A percentile compares a stretch with the other conserved stretches of the same genome.
These are phyloP conservation scores for Watsonalla binaria DNA, from an alignment of 2,888 invertebrate species.

Conservation along the genomic window DNA sequence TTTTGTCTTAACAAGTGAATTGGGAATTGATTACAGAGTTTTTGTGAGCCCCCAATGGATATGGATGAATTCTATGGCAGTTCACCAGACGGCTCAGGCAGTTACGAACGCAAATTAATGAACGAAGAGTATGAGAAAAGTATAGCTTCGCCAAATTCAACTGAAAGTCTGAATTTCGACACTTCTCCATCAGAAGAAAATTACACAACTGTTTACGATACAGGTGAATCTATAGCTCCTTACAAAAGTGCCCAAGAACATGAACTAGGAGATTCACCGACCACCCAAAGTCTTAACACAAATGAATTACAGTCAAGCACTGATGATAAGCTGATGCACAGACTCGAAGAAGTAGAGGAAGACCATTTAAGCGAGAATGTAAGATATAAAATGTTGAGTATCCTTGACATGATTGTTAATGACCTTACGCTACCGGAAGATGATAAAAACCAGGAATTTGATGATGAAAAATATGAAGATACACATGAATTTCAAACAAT, in stretches of 20 bases:
- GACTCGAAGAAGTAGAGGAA: background rate
- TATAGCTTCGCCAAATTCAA: background rate
- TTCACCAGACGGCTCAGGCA: background rate
- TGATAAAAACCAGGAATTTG: conserved; percentile 1
- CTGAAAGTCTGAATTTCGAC: conserved; percentile 7
- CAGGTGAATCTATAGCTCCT: background rate
- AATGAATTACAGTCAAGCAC: background rate
- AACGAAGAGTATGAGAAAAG: background rate
- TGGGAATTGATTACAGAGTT: background rate
- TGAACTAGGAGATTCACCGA: background rate
- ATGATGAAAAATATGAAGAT: conserved; percentile 1
- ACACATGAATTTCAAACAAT: background rate
- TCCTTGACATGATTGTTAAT: conserved; percentile 11
- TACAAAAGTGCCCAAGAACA: background rate
- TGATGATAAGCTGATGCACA: background rate
- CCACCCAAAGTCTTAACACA: background rate
- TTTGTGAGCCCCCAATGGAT: background rate
- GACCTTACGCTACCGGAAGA: background rate
- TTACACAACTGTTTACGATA: conserved; percentile 1
- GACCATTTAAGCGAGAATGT: conserved; percentile 8
- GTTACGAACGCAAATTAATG: background rate
- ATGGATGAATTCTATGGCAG: background rate
- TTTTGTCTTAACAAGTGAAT: background rate
- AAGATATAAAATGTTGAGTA: conserved; percentile 19
- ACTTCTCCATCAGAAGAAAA: conserved; percentile 1